Evolutionary conservation across 2,888 invertebrate species (phyloP), one percentile per base, ranked within the genome.

Genomic region (Yponomeuta plumbellus): DNA sequence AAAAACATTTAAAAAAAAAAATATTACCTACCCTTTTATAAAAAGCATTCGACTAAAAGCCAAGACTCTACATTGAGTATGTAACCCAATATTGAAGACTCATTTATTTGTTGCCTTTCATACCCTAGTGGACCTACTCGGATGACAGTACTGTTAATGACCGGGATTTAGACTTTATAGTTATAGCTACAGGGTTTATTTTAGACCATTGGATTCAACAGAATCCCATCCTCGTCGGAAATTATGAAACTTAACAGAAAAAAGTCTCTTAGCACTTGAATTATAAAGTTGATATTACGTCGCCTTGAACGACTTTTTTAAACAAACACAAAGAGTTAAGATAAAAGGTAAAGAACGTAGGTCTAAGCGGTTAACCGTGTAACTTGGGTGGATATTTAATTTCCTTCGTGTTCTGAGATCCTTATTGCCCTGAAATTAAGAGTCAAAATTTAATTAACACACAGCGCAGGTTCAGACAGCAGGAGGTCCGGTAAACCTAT

Each of bases 61-160:
- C 13, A 52, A 52, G 44, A 17, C 17, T 13, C 44, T 52, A 52
- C 44, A 52, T 52, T 17, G 44, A 52, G 44, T 52, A 13, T 52
- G 63, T 22, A 87, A 90, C 84, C 76, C 78, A 84, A 90, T 88
- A 88, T 83, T 77, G 78, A 74, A 76, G 80, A 83, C 80, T 84
- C 85, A 85, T 85, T n/a, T 85, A 86, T 86, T 85, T 83, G 85
- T 83, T 83, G 80, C 84, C 81, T 85, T 85, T 86, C 81, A 85
- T 84, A 80, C 83, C 72, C 85, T 83, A 84, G 77, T 80, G 82
- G 74, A 71, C 79, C 79, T 85, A 83, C 85, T 88, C 81, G 80
- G 80, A 83, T 89, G 84, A 85, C 88, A 85, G 78, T 81, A 80
- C 80, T 69, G 71, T 66, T 17, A 34, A 68, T 6, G 23, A 58